Evolutionary conservation across 2,113 vertebrate genomes (phyloP).

Genomic region (Ia io): DNA sequence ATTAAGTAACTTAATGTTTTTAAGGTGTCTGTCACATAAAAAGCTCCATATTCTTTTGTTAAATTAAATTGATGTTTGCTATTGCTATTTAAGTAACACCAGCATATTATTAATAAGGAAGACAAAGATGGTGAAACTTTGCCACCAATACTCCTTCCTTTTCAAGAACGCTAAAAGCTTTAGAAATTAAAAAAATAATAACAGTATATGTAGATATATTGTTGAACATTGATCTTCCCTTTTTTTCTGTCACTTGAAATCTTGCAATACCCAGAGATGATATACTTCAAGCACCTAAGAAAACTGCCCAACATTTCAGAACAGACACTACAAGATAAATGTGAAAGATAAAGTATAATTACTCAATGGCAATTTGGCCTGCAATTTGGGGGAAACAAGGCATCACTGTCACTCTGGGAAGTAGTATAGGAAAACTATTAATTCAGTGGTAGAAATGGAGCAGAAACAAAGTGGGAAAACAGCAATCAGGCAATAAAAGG

Average conservation of each 20-base stretch:
- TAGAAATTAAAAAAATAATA: not conserved
- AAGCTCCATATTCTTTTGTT: not conserved
- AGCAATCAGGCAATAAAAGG: not conserved
- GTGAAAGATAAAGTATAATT: not conserved
- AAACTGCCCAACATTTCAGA: constrained; percentile 15
- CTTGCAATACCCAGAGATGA: not conserved
- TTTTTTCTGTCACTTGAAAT: not conserved
- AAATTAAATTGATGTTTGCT: not conserved
- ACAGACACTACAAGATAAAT: not conserved
- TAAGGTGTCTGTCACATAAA: not conserved
- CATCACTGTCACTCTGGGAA: not conserved
- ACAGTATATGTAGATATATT: not conserved
- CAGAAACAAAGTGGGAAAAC: not conserved
- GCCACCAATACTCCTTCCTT: not conserved
- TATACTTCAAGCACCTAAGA: not conserved
- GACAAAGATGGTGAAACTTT: not conserved
- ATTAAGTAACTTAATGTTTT: not conserved
- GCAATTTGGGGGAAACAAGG: not conserved
- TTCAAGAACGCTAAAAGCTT: not conserved
- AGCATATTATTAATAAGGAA: not conserved
- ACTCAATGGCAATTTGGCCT: not conserved
- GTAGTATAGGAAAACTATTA: not conserved
- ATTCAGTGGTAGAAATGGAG: not conserved
- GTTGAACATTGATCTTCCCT: not conserved
- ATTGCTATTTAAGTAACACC: not conserved